Base-by-base conservation (phyloP, 1,140 invertebrate species). In the Brachionus rubens region DNA sequence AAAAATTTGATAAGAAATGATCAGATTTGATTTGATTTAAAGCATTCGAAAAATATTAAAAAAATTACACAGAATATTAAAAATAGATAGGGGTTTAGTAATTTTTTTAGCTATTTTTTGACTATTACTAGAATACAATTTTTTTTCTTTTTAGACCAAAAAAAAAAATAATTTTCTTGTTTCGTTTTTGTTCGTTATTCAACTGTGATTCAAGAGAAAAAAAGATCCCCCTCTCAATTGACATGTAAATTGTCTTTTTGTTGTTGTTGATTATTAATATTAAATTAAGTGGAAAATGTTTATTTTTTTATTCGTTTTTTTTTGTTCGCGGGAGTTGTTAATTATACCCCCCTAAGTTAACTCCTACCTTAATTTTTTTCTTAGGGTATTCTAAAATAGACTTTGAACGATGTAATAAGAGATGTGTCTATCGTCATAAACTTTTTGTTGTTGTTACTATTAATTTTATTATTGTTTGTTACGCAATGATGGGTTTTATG, bases 201-300 rank as follows among this genome's bases (percentile, higher is more conserved):
- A 46, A 46, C 9, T 16, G n/a, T 16, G 9, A 46, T 14, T 46
- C 14, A 5, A 46, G 12, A 40, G 12, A 6, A 40, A 40, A n/a
- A n/a, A 62, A 40, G 36, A 62, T 40, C 24, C 28, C 59, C 40
- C 19, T 65, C 24, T 65, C 41, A 65, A 65, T 24, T 65, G 59
- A 65, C 59, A 43, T 28, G 1, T 65, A 65, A 65, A 65, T 65
- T 65, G 59, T 65, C 59, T 65, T n/a, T n/a, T n/a, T n/a, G n/a
- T n/a, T n/a, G n/a, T n/a, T 65, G 33, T 46, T 24, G 26, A 16
- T 43, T 43, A 43, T 43, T 24, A 19, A 43, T 43, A 36, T 28
- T 65, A 43, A 65, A 65, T 26, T 65, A 43, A 65, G 36, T 21
- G 59, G 4, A 65, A 36, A 3, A 36, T 36, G 9, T 36, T 5